These are phyloP conservation scores for Leptodactylus fuscus DNA, from an alignment of 2,113 vertebrate genomes.

Conservation along the genomic window DNA sequence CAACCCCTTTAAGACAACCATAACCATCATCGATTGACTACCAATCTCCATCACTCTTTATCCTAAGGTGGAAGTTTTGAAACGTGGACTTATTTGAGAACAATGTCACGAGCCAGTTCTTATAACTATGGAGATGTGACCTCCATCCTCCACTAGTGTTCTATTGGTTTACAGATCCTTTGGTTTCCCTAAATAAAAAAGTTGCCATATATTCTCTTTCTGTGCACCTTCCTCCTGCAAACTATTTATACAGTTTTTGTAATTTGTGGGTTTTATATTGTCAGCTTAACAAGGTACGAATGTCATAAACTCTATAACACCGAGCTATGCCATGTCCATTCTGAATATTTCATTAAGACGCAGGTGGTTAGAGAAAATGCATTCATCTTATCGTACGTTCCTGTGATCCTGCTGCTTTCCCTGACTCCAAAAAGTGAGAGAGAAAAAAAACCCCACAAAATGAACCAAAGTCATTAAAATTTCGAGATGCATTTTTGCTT, in stretches of 20 bases:
- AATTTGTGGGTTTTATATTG: constrained; percentile 4
- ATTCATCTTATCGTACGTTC: constrained; percentile 64
- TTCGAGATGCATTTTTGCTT: constrained; percentile 74
- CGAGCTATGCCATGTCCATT: constrained; percentile 27
- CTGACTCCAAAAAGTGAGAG: constrained; percentile 18
- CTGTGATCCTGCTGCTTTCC: constrained; percentile 59
- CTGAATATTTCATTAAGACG: constrained; percentile 49
- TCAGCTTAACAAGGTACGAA: background rate
- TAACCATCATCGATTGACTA: too few species aligned
- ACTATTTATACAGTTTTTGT: background rate
- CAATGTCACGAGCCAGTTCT: too few species aligned
- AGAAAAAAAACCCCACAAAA: constrained; percentile 58
- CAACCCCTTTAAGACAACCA: too few species aligned
- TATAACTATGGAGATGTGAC: too few species aligned
- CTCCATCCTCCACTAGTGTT: too few species aligned
- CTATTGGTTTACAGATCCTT: too few species aligned
- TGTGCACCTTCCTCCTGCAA: background rate
- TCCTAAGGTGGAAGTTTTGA: too few species aligned
- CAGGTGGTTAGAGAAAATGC: constrained; percentile 45
- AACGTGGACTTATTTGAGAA: too few species aligned
- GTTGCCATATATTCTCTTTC: too few species aligned
- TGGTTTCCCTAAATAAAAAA: too few species aligned
- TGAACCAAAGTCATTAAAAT: constrained; percentile 68
- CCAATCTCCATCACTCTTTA: too few species aligned
- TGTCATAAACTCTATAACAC: constrained; percentile 41